Base-by-base conservation (phyloP, 2,797 vertebrate genomes). In the Euthynnus affinis region DNA sequence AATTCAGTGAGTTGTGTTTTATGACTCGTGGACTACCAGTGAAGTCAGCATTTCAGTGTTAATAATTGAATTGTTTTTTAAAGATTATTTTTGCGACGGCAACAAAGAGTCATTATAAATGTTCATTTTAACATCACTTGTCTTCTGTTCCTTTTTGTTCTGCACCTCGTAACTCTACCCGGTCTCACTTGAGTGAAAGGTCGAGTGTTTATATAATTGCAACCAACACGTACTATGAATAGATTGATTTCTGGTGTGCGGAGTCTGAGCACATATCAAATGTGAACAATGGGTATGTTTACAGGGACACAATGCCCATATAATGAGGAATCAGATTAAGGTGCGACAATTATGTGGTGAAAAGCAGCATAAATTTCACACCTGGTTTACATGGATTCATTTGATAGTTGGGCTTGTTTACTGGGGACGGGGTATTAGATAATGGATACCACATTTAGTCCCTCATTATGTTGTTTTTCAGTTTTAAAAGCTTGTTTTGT, bases 71-170 rank as follows among this genome's bases (percentile, higher is more conserved):
- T 96, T 96, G 95, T 96, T 96, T 96, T 96, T 96, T 96, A 93
- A 95, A 92, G 91, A 93, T 94, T 95, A 93, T 95, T 94, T 95
- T 94, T 94, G 92, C 93, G 93, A 93, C 89, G 88, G 93, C 92
- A 94, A 94, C 94, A 94, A 94, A 94, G 91, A 95, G 95, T 96
- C 95, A 96, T 96, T 95, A 96, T 96, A 96, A 96, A 96, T 96
- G 95, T 96, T 96, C 96, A 96, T 96, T 96, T 95, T 95, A 96
- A 95, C 95, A 96, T 95, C 95, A 94, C 95, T 94, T 94, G 95
- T 95, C 95, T 96, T 94, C 92, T 82, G 94, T 94, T 95, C 87
- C 93, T 92, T 94, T 95, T 95, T 95, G 87, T 96, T 96, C 88
- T 74, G 72, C 84, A 59, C 89, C 72, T 80, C 52, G 76, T 82